Conservation (phyloP, 2,113 vertebrate species). For the Theristicus caerulescens region DNA sequence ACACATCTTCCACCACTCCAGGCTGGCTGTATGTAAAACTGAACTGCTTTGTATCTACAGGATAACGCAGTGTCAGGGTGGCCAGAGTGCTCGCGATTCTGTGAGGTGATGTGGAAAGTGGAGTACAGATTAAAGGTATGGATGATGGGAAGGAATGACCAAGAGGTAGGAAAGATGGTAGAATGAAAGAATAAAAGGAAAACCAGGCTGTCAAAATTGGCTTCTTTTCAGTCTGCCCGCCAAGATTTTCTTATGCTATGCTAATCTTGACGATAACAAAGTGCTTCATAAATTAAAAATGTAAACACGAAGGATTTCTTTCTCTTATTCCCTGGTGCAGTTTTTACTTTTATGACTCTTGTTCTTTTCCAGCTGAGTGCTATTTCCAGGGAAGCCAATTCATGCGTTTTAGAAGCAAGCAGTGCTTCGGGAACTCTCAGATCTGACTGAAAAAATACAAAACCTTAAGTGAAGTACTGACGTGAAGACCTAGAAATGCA, state of each 20-base stretch:
- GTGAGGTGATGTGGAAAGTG: not conserved
- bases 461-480: not conserved
- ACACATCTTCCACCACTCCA: accelerated
- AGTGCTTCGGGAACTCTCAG: not conserved
- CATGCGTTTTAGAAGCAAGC: not conserved
- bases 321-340: not conserved
- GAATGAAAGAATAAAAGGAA: not conserved
- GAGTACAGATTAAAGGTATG: not conserved
- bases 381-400: not conserved
- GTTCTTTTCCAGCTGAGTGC: conserved; percentile 9
- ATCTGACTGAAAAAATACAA: not conserved
- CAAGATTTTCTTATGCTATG: not conserved
- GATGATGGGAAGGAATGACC: not conserved
- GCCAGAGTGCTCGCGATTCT: not conserved
- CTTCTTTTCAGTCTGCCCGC: not conserved
- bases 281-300: conserved; percentile 1
- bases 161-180: not conserved
- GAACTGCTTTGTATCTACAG: not conserved
- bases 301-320: not conserved
- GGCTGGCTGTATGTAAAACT: not conserved
- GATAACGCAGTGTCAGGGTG: not conserved
- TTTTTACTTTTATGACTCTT: conserved; percentile 1
- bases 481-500: not conserved
- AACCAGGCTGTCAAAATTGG: not conserved
- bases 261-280: not conserved